These are phyloP conservation scores for Cyphomyrmex costatus DNA, from an alignment of 1,140 invertebrate species.

Conservation along the genomic window DNA sequence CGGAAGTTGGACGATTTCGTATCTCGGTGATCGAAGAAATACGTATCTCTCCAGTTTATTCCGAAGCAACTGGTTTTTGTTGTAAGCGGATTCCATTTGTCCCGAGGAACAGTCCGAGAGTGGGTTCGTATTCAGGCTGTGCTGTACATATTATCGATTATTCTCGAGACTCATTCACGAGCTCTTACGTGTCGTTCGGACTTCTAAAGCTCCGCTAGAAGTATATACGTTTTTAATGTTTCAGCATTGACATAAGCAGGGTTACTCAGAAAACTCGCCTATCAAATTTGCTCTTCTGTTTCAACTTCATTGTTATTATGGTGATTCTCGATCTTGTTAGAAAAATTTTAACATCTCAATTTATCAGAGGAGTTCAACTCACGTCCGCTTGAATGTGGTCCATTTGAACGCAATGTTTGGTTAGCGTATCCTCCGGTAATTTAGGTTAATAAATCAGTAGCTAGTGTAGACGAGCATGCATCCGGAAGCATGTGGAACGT, in stretches of 20 bases:
- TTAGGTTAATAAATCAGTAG: constrained; percentile 47
- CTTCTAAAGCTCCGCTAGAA: constrained; percentile 62
- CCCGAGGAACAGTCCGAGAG: constrained; percentile 48
- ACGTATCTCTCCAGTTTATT: constrained; percentile 74
- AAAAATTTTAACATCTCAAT: constrained; percentile 28
- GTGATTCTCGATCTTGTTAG: not conserved
- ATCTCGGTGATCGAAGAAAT: constrained; percentile 52
- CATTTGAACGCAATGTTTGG: constrained; percentile 16
- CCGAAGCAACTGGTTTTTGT: constrained; percentile 72
- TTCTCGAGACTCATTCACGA: constrained; percentile 72
- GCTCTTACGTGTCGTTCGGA: constrained; percentile 69
- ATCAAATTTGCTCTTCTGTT: not conserved
- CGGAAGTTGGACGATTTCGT: constrained; percentile 63
- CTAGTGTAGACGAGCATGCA: not conserved
- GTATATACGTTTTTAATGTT: not conserved
- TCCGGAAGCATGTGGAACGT: constrained; percentile 44
- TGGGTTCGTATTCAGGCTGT: constrained; percentile 55
- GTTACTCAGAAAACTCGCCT: constrained; percentile 45
- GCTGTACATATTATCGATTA: constrained; percentile 76
- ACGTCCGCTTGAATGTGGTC: not conserved
- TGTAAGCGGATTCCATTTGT: constrained; percentile 74
- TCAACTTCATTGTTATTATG: not conserved
- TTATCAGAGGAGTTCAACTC: constrained; percentile 6
- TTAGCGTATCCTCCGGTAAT: constrained; percentile 45
- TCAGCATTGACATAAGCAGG: not conserved